These are phyloP conservation scores for Opisthocomus hoazin DNA, from an alignment of 2,113 vertebrate species.

Conservation along the genomic window DNA sequence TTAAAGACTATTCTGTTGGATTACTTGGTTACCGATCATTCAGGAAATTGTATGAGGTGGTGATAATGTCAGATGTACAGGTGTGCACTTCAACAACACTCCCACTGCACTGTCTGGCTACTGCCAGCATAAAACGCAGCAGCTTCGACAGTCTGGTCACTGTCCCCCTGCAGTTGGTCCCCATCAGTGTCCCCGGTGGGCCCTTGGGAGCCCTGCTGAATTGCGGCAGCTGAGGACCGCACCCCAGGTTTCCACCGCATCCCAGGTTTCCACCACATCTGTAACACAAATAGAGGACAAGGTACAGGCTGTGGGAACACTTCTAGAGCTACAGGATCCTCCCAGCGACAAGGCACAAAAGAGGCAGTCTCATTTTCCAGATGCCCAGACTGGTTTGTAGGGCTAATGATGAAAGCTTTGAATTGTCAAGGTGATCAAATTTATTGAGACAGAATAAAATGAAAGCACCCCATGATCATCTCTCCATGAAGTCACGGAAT, in stretches of 20 bases:
- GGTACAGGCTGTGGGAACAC: not conserved
- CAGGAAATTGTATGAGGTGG: not conserved
- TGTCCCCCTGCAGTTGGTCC: not conserved
- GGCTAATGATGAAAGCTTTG: not conserved
- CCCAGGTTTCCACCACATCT: not conserved
- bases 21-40: not conserved
- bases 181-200: not conserved
- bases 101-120: not conserved
- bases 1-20: not conserved
- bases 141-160: not conserved
- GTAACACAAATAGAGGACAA: not conserved
- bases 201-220: not conserved
- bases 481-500: not conserved
- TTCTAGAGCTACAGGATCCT: not conserved
- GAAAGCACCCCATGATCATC: not conserved
- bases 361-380: not conserved
- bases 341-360: not conserved
- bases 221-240: not conserved
- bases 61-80: not conserved
- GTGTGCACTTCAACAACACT: not conserved
- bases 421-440: not conserved
- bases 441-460: not conserved
- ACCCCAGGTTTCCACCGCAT: not conserved
- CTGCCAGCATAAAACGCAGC: not conserved
- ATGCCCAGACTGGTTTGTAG: not conserved